Base-by-base conservation (phyloP, 2,888 invertebrate species). In the Cantharis lateralis region DNA sequence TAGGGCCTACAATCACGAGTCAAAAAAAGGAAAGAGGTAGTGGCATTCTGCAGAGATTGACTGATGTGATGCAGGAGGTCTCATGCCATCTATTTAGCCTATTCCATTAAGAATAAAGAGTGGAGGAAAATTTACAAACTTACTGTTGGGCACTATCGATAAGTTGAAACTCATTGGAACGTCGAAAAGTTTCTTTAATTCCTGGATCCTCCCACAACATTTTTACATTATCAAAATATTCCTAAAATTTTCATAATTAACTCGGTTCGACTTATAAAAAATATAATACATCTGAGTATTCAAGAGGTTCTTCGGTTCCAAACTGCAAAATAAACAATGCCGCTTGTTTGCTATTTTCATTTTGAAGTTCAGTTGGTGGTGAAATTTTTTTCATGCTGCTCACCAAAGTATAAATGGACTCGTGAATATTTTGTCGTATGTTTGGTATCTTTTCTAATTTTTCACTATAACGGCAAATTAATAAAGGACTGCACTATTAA, bases 61-160 rank as follows among this genome's bases (percentile, higher is more conserved):
- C n/a, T n/a, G n/a, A n/a, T n/a, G n/a, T n/a, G n/a, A n/a, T n/a
- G n/a, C n/a, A n/a, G n/a, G n/a, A n/a, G n/a, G n/a, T n/a, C n/a
- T n/a, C n/a, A n/a, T n/a, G n/a, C n/a, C n/a, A n/a, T n/a, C n/a
- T n/a, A n/a, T n/a, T n/a, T n/a, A n/a, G 18, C 2, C 18, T 18
- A 18, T 18, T 18, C 26, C 10, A 3, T 10, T 26, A 10, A 4
- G 9, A 24, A 24, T 24, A 7, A 24, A 24, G 18, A 18, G 3
- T 18, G 0, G 20, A 20, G 20, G 5, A 5, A 1, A 20, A 20
- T 20, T 20, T 20, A 20, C 5, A 20, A 24, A 91, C 94, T 92
- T 89, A 95, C 95, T 95, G 94, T 91, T 94, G 93, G 10, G 95
- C 94, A 84, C 95, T 94, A 83, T 95, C 95, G 64, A 95, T 92